phyloP scores from a whole-genome alignment of 2,888 invertebrate species.

The Conchocele bisecta region DNA sequence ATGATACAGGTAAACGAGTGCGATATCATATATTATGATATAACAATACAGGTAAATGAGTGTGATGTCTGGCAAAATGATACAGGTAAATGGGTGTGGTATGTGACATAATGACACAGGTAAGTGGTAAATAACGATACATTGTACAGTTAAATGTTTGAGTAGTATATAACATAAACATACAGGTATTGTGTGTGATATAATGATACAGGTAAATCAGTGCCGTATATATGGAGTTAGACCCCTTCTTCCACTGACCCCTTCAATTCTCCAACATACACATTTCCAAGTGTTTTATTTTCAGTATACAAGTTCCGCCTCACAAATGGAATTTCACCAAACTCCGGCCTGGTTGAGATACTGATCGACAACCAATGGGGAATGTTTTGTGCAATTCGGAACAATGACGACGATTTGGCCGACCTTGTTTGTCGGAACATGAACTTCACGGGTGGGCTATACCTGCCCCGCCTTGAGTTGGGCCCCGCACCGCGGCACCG shows the following conservation, averaged over 20 bases:
- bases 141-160: neutral
- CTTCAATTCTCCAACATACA: too few relatives aligned
- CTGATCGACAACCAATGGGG: conserved; percentile 48
- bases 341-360: conserved; percentile 54
- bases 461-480: conserved; percentile 21
- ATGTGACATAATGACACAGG: too few relatives aligned
- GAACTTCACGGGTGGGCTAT: conserved; percentile 52
- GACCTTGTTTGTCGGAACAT: conserved; percentile 49
- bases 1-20: too few relatives aligned
- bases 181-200: too few relatives aligned
- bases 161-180: neutral
- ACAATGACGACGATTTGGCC: conserved; percentile 46
- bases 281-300: neutral
- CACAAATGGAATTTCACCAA: conserved; percentile 12
- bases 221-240: too few relatives aligned
- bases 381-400: conserved; percentile 40
- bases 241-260: too few relatives aligned
- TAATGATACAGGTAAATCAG: too few relatives aligned
- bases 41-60: too few relatives aligned
- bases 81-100: too few relatives aligned
- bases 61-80: too few relatives aligned
- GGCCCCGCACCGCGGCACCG: conserved; percentile 20
- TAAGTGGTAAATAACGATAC: neutral
- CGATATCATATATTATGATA: too few relatives aligned
- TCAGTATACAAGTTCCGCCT: conserved; percentile 52